These are phyloP conservation scores for Sus cebifrons DNA, from an alignment of 2,797 vertebrate species.

Conservation along the genomic window DNA sequence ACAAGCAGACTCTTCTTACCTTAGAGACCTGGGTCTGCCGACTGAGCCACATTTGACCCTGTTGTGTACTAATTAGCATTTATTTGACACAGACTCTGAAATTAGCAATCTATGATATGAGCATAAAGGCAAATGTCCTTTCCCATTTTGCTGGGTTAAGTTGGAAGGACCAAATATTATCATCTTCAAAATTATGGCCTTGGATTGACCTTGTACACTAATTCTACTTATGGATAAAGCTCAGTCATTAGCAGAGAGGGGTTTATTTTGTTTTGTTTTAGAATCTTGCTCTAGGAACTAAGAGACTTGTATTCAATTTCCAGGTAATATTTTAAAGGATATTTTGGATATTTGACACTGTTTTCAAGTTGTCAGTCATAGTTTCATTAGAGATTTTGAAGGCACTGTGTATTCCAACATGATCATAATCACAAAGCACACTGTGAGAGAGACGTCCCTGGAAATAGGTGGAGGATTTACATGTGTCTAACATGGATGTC, in stretches of 20 bases:
- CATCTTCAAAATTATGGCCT: conserved; percentile 28
- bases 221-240: conserved; percentile 48
- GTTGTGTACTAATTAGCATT: neutral
- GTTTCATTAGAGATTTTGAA: neutral
- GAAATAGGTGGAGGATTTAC: neutral
- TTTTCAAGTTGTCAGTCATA: neutral
- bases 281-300: conserved; percentile 20
- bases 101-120: conserved; percentile 6
- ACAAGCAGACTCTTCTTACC: neutral
- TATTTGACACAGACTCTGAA: conserved; percentile 39
- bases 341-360: neutral
- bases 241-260: neutral
- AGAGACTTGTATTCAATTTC: neutral
- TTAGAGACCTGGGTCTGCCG: neutral
- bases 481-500: neutral
- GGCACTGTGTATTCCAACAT: neutral
- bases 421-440: neutral
- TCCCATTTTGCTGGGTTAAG: conserved; percentile 7
- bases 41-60: neutral
- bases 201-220: neutral
- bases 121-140: conserved; percentile 11
- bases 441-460: neutral
- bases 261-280: conserved; percentile 38
- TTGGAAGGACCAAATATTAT: conserved; percentile 24
- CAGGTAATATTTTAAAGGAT: conserved; percentile 1